Percentiles rank a stretch among this genome's conserved stretches.
Evolutionary conservation across 2,797 vertebrate genomes (phyloP).

Genomic region (Taeniopygia guttata): DNA sequence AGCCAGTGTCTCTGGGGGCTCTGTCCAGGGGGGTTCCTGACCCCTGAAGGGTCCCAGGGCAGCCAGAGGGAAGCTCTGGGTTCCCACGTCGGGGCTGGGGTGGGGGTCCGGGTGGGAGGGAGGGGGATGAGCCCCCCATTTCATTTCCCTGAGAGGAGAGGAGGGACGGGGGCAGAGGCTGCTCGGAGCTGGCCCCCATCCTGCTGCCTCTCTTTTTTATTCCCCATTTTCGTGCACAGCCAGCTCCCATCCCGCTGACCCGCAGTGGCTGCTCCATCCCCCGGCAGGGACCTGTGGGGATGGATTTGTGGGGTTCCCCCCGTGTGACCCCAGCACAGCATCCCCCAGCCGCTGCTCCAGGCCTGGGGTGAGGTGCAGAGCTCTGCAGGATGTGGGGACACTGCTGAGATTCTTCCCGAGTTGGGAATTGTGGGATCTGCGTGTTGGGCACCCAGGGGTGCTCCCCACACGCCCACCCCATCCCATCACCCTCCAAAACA

Average conservation of each 20-base stretch:
- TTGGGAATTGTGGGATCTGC: fast-evolving
- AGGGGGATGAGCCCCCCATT: background rate
- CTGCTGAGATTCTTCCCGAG: fast-evolving
- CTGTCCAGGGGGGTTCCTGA: too few relatives aligned
- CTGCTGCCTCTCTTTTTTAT: background rate
- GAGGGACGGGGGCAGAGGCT: background rate
- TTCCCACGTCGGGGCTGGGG: too few relatives aligned
- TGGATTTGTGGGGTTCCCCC: background rate
- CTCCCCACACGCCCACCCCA: background rate
- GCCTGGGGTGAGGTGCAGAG: background rate
- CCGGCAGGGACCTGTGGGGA: background rate
- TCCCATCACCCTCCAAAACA: fast-evolving
- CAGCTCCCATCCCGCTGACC: background rate
- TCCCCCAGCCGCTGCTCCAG: fast-evolving
- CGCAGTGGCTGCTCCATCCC: background rate
- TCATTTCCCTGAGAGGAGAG: background rate
- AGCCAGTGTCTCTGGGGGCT: too few relatives aligned
- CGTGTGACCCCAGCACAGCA: fast-evolving
- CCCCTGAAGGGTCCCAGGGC: too few relatives aligned
- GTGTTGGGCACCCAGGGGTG: background rate
- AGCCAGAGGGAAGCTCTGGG: too few relatives aligned
- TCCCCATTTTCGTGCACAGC: background rate
- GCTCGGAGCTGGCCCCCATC: background rate
- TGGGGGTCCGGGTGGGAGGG: background rate
- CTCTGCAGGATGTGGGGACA: background rate